phyloP scores from a whole-genome alignment of 2,797 vertebrate species.

The Lutjanus campechanus region DNA sequence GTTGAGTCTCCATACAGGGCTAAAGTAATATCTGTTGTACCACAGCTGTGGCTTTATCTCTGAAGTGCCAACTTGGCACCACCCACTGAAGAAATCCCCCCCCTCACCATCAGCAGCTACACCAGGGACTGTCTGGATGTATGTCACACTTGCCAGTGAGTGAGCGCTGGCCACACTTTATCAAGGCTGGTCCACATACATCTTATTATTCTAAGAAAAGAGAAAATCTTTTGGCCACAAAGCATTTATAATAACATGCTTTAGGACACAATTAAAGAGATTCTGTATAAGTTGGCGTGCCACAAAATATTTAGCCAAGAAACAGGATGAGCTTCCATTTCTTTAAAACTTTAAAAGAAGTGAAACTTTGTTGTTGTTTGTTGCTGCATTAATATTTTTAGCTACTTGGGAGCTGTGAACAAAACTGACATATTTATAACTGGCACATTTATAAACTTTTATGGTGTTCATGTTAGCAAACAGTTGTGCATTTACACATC shows the following conservation, averaged over 20 bases:
- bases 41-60: conserved; percentile 68
- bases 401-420: not conserved
- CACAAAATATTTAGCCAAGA: not conserved
- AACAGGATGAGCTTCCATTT: not conserved
- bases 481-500: not conserved
- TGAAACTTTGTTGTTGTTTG: not conserved
- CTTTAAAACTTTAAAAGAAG: not conserved
- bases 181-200: conserved; percentile 27
- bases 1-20: conserved; percentile 43
- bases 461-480: not conserved
- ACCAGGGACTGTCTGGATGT: conserved; percentile 42
- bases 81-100: conserved; percentile 39
- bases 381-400: not conserved
- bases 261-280: conserved; percentile 14
- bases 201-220: conserved; percentile 43
- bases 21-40: conserved; percentile 53
- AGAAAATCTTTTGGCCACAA: conserved; percentile 10
- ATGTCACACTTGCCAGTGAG: conserved; percentile 38
- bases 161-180: conserved; percentile 31
- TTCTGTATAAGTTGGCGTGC: not conserved
- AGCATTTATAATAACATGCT: conserved; percentile 3
- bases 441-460: not conserved
- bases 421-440: not conserved
- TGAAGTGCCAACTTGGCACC: conserved; percentile 66
- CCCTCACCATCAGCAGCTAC: conserved; percentile 43